Conservation (phyloP, 2,113 vertebrate species). For the Ictalurus furcatus region DNA sequence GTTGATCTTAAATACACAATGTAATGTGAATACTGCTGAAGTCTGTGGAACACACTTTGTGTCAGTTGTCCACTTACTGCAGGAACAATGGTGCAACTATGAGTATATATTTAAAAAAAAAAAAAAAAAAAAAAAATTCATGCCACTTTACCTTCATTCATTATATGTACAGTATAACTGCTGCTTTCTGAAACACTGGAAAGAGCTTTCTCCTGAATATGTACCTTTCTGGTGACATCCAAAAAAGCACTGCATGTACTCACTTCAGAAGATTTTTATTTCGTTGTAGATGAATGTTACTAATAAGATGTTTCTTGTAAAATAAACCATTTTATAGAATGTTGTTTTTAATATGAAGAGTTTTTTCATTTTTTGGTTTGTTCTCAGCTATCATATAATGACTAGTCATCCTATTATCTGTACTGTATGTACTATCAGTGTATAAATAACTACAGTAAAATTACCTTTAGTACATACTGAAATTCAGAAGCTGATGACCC, state of each 20-base stretch:
- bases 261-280: constrained; percentile 56
- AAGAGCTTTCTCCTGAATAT: constrained; percentile 63
- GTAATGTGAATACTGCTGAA: constrained; percentile 12
- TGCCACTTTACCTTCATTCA: constrained; percentile 17
- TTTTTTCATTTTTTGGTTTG: constrained; percentile 5
- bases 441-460: constrained; percentile 5
- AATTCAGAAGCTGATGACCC: not conserved
- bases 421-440: not conserved
- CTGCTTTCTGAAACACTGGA: constrained; percentile 51
- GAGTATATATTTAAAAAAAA: not conserved
- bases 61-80: not conserved
- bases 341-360: constrained; percentile 18
- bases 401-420: not conserved
- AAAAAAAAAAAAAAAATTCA: not conserved
- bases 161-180: constrained; percentile 10
- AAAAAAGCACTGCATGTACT: constrained; percentile 50
- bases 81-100: constrained; percentile 11
- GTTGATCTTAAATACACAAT: not conserved
- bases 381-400: not conserved
- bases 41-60: not conserved
- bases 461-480: not conserved
- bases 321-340: constrained; percentile 65
- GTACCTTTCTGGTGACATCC: constrained; percentile 59
- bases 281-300: constrained; percentile 65
- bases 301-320: constrained; percentile 66